Evolutionary conservation across 2,797 vertebrate genomes (phyloP).

Genomic region (Acanthopagrus latus): DNA sequence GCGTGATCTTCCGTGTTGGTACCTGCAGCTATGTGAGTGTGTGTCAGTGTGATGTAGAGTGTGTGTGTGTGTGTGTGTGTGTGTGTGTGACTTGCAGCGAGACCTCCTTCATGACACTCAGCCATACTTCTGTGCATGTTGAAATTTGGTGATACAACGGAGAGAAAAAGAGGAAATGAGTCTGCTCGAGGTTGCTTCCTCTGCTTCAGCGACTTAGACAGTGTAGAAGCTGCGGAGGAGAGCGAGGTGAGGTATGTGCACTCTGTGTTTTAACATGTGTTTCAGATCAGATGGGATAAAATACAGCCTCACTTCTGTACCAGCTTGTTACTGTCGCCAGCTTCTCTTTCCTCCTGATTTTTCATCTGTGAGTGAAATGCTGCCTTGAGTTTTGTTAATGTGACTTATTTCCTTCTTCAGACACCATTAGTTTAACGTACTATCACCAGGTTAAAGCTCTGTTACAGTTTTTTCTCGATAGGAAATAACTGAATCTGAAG

Average conservation of each 20-base stretch:
- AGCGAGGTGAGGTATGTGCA: constrained; percentile 66
- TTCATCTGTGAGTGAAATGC: rapidly evolving
- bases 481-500: not conserved
- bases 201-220: constrained; percentile 22
- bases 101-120: constrained; percentile 37
- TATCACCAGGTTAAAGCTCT: not conserved
- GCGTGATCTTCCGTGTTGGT: constrained; percentile 70
- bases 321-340: not conserved
- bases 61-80: not conserved
- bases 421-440: not conserved
- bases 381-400: not conserved
- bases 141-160: constrained; percentile 46
- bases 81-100: not conserved
- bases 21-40: constrained; percentile 12
- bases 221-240: constrained; percentile 25
- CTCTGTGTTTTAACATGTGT: rapidly evolving
- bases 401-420: not conserved
- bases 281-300: rapidly evolving
- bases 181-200: constrained; percentile 16
- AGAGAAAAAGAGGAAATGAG: constrained; percentile 76
- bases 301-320: too few relatives aligned
- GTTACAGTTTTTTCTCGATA: not conserved
- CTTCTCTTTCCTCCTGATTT: not conserved
- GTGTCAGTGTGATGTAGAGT: not conserved
- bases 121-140: constrained; percentile 27